These are phyloP conservation scores for Polyodon spathula DNA, from an alignment of 2,113 vertebrate species.

Conservation along the genomic window DNA sequence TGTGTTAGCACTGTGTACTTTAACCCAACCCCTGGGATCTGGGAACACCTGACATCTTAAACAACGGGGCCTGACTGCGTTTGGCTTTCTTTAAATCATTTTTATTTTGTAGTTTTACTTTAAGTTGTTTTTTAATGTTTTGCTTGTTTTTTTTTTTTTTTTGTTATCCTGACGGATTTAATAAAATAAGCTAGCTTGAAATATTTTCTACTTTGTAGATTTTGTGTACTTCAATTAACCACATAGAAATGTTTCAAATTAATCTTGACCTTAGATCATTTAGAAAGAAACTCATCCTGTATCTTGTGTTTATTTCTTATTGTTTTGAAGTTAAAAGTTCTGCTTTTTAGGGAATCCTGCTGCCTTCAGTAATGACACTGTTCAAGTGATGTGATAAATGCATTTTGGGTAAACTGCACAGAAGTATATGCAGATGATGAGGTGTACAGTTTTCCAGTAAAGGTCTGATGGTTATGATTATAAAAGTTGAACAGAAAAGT, in stretches of 20 bases:
- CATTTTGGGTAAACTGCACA: too few relatives aligned
- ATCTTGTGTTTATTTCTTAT: constrained; percentile 37
- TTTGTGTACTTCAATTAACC: constrained; percentile 63
- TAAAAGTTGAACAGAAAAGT: too few relatives aligned
- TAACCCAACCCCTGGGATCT: too few relatives aligned
- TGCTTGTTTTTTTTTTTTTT: constrained; percentile 42
- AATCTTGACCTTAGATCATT: constrained; percentile 28
- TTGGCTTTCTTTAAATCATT: constrained; percentile 36
- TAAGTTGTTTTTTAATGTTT: too few relatives aligned
- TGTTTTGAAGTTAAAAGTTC: constrained; percentile 54
- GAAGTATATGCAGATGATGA: too few relatives aligned
- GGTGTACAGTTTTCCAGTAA: too few relatives aligned
- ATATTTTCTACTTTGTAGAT: constrained; percentile 54
- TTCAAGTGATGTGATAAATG: too few relatives aligned
- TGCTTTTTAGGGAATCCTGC: constrained; percentile 40
- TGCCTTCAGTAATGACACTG: too few relatives aligned
- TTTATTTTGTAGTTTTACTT: constrained; percentile 29
- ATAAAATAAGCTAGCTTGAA: constrained; percentile 62
- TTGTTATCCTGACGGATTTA: constrained; percentile 54
- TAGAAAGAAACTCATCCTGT: constrained; percentile 35
- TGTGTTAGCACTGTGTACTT: too few relatives aligned
- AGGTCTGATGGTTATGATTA: too few relatives aligned
- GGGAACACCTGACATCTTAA: too few relatives aligned
- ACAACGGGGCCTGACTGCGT: too few relatives aligned
- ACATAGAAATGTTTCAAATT: constrained; percentile 52